Evolutionary conservation across 1,140 invertebrate genomes (phyloP), one percentile per base, ranked within the genome.

Genomic region (Orius laevigatus): DNA sequence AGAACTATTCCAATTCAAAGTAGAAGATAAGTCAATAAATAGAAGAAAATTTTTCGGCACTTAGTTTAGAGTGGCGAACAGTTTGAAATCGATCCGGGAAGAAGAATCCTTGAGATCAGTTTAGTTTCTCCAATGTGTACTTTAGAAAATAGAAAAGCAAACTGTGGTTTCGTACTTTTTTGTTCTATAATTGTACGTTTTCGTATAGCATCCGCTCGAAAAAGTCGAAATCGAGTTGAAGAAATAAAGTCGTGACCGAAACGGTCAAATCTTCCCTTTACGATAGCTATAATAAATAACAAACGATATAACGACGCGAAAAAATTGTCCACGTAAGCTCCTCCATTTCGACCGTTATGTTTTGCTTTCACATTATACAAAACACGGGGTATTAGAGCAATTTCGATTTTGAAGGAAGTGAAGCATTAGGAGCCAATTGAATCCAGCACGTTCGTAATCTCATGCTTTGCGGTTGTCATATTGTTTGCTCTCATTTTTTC

Each of bases 401-500:
- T 42, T 42, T 19, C 14, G 40, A 42, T 11, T 19, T 16, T 10
- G 36, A 38, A 16, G 36, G 15, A 38, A 16, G 36, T 16, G 36
- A 16, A 38, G 36, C 36, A 38, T n/a, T 38, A 16, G 36, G 11
- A 31, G 6, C 9, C 41, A 43, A 45, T 45, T 45, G 43, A 31
- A 19, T 15, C 43, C 43, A 45, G 16, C 43, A 45, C 43, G 43
- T 45, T 45, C 43, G n/a, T 19, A 42, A 14, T 45, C 43, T 45
- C 43, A 32, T 45, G 43, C 32, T 45, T 45, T 45, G 43, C 43
- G 43, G 43, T 45, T 45, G 43, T 45, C 19, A 31, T 45, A 32
- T 31, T 45, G 43, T 45, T 45, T 45, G 43, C 43, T 45, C 43
- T 45, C 19, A 45, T 45, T 45, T 45, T 25, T 31, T 45, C 32